Conservation (phyloP, 2,113 vertebrate species). For the Dascyllus trimaculatus region DNA sequence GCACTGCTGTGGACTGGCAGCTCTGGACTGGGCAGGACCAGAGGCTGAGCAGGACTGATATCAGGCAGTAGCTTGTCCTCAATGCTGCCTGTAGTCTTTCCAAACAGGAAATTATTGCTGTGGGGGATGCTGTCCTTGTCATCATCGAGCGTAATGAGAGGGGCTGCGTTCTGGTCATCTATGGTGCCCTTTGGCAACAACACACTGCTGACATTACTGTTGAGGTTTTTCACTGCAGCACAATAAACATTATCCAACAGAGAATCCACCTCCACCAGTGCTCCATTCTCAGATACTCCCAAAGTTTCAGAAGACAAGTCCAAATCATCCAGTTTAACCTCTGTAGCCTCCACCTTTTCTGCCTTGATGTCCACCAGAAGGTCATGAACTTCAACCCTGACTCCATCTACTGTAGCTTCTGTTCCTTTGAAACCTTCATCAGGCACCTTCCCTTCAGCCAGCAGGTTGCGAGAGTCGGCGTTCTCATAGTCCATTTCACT, state of each 20-base stretch:
- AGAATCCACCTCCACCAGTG: slow-evolving; percentile 92
- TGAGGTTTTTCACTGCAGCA: slow-evolving; percentile 93
- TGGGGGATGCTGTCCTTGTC: slow-evolving; percentile 91
- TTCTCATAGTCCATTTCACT: slow-evolving; percentile 93
- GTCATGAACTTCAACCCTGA: slow-evolving; percentile 93
- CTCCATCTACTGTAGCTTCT: slow-evolving; percentile 83
- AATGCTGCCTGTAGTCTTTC: slow-evolving; percentile 85
- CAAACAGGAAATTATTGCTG: slow-evolving; percentile 91
- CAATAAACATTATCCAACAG: slow-evolving; percentile 94
- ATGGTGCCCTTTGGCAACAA: slow-evolving; percentile 55
- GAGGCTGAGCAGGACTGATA: slow-evolving; percentile 86
- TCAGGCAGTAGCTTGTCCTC: slow-evolving; percentile 91
- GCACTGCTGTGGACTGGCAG: slow-evolving; percentile 87
- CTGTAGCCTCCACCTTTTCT: slow-evolving; percentile 97
- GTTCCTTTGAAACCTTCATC: slow-evolving; percentile 84
- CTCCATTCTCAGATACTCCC: slow-evolving; percentile 89
- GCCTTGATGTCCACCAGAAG: slow-evolving; percentile 95
- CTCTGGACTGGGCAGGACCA: slow-evolving; percentile 87
- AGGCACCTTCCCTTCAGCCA: slow-evolving; percentile 88
- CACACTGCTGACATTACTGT: slow-evolving; percentile 86
- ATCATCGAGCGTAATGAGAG: slow-evolving; percentile 94
- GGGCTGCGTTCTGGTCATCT: slow-evolving; percentile 87
- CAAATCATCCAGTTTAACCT: slow-evolving; percentile 96
- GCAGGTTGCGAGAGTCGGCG: slow-evolving; percentile 85
- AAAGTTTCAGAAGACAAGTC: slow-evolving; percentile 93